phyloP scores from a whole-genome alignment of 2,888 invertebrate species.

The Sesia apiformis region DNA sequence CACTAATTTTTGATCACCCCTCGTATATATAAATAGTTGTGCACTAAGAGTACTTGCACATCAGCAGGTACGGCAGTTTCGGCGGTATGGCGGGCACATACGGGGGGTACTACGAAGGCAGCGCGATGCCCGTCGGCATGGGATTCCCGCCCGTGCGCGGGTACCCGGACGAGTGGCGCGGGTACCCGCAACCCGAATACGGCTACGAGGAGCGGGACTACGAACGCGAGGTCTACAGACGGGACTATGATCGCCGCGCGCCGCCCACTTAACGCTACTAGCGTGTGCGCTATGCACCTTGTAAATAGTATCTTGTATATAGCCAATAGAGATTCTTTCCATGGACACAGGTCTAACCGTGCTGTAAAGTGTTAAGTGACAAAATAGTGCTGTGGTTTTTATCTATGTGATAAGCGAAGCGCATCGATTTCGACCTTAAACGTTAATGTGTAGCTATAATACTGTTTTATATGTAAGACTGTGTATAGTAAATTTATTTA shows the following conservation, averaged over 20 bases:
- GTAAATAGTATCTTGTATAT: slow-evolving; percentile 37
- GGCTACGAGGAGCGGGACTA: slow-evolving; percentile 70
- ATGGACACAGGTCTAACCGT: slow-evolving; percentile 47
- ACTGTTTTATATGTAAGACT: slow-evolving; percentile 61
- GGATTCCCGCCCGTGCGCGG: slow-evolving; percentile 61
- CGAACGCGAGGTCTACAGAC: slow-evolving; percentile 73
- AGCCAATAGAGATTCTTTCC: slow-evolving; percentile 39
- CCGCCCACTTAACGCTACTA: slow-evolving; percentile 61
- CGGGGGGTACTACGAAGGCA: slow-evolving; percentile 54
- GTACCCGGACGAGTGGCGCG: slow-evolving; percentile 68
- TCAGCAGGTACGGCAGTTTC: slow-evolving; percentile 58
- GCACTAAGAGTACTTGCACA: too few species aligned
- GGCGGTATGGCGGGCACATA: slow-evolving; percentile 61
- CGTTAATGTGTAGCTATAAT: slow-evolving; percentile 29
- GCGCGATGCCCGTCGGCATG: slow-evolving; percentile 65
- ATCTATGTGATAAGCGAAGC: slow-evolving; percentile 68
- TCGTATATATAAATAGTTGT: too few species aligned
- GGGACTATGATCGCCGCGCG: slow-evolving; percentile 79
- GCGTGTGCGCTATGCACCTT: slow-evolving; percentile 1
- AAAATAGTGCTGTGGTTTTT: slow-evolving; percentile 70
- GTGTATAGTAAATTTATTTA: slow-evolving; percentile 68
- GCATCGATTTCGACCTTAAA: slow-evolving; percentile 46
- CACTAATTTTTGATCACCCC: too few species aligned
- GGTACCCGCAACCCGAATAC: slow-evolving; percentile 65
- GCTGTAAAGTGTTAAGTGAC: slow-evolving; percentile 65